These are phyloP conservation scores for Zoanthus sociatus DNA, from an alignment of 92 coral and sea anemone genomes.

Conservation along the genomic window DNA sequence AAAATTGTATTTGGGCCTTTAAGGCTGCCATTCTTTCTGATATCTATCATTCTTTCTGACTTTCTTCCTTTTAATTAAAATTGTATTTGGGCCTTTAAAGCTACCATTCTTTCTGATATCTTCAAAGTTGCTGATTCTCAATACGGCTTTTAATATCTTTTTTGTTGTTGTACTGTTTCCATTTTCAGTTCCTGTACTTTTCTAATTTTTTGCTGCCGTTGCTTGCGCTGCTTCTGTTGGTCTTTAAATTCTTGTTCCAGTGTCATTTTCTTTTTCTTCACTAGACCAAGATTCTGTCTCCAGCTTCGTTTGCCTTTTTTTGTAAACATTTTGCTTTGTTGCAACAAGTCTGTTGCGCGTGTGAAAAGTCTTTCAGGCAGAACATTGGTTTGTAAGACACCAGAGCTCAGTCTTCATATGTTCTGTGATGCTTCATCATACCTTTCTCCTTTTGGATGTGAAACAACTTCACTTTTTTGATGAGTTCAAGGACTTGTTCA, in stretches of 20 bases:
- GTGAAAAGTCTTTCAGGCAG: constrained; percentile 19
- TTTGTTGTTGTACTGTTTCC: background rate
- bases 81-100: constrained; percentile 16
- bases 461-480: constrained; percentile 28
- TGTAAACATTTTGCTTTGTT: background rate
- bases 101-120: constrained; percentile 4
- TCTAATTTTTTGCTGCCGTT: background rate
- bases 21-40: constrained; percentile 18
- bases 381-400: constrained; percentile 20
- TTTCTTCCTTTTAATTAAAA: constrained; percentile 5
- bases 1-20: background rate
- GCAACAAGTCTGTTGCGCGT: background rate
- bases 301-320: constrained; percentile 7
- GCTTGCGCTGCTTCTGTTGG: constrained; percentile 16
- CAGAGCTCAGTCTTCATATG: background rate
- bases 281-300: constrained; percentile 15
- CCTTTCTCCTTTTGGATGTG: constrained; percentile 39
- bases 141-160: background rate
- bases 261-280: background rate
- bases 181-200: constrained; percentile 9
- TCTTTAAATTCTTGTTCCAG: constrained; percentile 16
- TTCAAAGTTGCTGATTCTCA: background rate
- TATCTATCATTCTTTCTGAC: background rate
- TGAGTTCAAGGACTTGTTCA: constrained; percentile 43
- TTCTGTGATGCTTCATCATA: background rate